phyloP scores from a whole-genome alignment of 2,797 vertebrate genomes.

The Oreochromis mossambicus region DNA sequence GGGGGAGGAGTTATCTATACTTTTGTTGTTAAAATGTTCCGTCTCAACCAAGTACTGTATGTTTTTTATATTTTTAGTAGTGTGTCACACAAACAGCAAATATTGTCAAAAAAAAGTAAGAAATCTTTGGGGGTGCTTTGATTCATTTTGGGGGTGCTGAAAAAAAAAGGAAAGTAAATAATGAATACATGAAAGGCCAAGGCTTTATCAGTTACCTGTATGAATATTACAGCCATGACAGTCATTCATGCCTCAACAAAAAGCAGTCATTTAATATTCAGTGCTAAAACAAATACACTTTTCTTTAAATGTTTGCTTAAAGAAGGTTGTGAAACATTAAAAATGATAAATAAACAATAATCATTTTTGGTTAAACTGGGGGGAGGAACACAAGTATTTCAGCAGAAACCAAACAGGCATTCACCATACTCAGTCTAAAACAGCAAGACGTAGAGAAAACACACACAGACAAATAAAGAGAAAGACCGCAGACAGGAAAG shows the following conservation, averaged over 20 bases:
- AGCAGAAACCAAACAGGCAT: background rate
- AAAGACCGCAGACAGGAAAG: background rate
- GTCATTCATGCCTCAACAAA: background rate
- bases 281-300: background rate
- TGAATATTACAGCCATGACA: accelerated
- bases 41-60: too few species aligned
- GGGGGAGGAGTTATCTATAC: too few species aligned
- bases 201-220: background rate
- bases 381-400: background rate
- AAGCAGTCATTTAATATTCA: background rate
- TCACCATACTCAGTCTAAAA: background rate
- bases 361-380: background rate
- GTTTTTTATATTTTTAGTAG: too few species aligned
- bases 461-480: background rate
- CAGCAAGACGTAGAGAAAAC: background rate
- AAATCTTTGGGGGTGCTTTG: too few species aligned
- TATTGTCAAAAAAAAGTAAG: too few species aligned
- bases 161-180: background rate
- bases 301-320: background rate
- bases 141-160: too few species aligned
- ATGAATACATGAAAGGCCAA: accelerated
- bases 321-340: background rate
- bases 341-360: background rate
- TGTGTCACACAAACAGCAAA: too few species aligned
- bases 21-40: too few species aligned